Evolutionary conservation across 2,888 invertebrate species (phyloP).

Genomic region (Tuta absoluta): DNA sequence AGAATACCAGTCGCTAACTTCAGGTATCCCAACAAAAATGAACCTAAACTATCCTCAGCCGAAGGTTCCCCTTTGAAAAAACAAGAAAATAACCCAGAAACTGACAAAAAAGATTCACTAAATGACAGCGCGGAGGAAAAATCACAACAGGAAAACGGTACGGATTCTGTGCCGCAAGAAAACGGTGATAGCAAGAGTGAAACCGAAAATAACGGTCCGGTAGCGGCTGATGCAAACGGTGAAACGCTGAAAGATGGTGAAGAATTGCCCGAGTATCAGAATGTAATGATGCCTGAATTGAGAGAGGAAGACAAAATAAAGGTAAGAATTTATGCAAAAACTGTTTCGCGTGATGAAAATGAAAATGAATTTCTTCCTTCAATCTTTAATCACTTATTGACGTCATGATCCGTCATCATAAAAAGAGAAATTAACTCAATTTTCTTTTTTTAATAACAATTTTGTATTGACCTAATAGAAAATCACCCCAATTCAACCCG

Average conservation of each 20-base stretch:
- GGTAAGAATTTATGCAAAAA: conserved; percentile 23
- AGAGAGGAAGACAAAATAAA: conserved; percentile 35
- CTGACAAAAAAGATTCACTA: background rate
- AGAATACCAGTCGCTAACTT: conserved; percentile 76
- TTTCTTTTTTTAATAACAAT: too few relatives aligned
- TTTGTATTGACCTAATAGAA: too few relatives aligned
- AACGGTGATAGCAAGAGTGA: conserved; percentile 37
- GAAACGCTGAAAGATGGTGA: conserved; percentile 36
- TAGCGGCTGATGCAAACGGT: conserved; percentile 13
- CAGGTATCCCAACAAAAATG: conserved; percentile 71
- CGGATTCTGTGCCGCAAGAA: background rate
- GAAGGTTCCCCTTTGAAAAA: conserved; percentile 59
- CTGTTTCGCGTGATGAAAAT: too few relatives aligned
- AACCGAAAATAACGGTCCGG: conserved; percentile 40
- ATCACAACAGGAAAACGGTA: background rate
- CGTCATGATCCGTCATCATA: too few relatives aligned
- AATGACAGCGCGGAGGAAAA: background rate
- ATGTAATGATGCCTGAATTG: conserved; percentile 50
- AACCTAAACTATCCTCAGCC: conserved; percentile 52
- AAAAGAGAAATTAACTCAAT: too few relatives aligned
- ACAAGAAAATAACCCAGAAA: background rate
- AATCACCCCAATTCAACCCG: too few relatives aligned
- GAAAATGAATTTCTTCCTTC: too few relatives aligned
- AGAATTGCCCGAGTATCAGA: conserved; percentile 71
- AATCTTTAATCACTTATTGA: too few relatives aligned